Percentiles rank a stretch among this genome's conserved stretches.
Conservation (phyloP, 2,113 vertebrate species). For the Brienomyrus brachyistius region DNA sequence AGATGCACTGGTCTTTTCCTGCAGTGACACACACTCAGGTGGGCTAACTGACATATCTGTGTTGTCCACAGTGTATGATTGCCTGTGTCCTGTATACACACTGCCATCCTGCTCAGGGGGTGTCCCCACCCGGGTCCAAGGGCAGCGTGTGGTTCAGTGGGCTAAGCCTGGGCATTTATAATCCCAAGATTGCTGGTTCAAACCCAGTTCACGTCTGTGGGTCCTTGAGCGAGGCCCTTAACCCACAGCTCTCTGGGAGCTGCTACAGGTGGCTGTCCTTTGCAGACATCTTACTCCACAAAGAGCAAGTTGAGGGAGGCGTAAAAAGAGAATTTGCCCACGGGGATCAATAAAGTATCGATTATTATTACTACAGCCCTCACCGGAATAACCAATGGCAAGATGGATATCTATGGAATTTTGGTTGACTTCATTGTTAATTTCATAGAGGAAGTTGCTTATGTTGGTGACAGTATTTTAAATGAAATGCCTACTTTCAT, state of each 20-base stretch:
- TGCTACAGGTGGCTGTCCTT: too few relatives aligned
- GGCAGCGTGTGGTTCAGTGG: too few relatives aligned
- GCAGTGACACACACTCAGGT: neutral
- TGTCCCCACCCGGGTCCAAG: neutral
- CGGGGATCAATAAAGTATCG: too few relatives aligned
- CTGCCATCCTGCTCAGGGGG: neutral
- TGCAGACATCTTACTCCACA: too few relatives aligned
- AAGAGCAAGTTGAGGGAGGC: too few relatives aligned
- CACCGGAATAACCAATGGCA: neutral
- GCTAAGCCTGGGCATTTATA: too few relatives aligned
- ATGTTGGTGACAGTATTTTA: neutral
- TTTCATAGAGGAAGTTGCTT: neutral
- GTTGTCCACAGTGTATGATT: neutral
- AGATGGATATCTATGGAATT: neutral
- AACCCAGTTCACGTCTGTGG: too few relatives aligned
- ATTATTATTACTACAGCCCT: neutral
- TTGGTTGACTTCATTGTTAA: neutral
- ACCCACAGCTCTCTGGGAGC: too few relatives aligned
- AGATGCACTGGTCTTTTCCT: neutral
- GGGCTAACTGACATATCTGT: neutral
- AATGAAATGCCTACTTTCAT: neutral
- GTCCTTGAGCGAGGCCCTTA: too few relatives aligned
- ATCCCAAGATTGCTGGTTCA: too few relatives aligned
- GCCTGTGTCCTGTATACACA: neutral
- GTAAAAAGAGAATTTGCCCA: too few relatives aligned